phyloP scores from a whole-genome alignment of 2,113 vertebrate species.

The Prionailurus bengalensis region DNA sequence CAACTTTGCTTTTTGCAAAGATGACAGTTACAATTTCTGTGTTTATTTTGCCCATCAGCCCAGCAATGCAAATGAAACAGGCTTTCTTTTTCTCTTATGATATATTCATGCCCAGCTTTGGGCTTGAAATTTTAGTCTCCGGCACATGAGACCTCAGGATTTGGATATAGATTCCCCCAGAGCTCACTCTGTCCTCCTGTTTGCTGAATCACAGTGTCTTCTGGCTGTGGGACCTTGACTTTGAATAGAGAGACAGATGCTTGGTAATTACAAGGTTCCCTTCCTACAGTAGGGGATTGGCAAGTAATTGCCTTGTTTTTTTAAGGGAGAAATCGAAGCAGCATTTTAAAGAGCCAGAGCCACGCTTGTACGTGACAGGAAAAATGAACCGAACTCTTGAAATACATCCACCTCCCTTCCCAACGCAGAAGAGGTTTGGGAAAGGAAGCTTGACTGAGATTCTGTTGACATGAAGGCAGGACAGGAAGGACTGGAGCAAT shows the following conservation, averaged over 20 bases:
- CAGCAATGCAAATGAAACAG: accelerated
- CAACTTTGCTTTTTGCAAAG: background rate
- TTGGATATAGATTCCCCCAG: background rate
- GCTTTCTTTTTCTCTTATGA: background rate
- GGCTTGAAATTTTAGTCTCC: background rate
- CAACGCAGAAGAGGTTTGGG: background rate
- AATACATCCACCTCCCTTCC: background rate
- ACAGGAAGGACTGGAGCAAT: accelerated
- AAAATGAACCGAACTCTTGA: background rate
- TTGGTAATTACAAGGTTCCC: conserved; percentile 55
- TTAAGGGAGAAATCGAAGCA: conserved; percentile 43
- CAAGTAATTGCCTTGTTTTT: conserved; percentile 67
- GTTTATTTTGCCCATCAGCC: background rate
- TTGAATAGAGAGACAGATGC: conserved; percentile 62
- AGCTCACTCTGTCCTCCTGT: background rate
- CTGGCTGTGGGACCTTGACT: conserved; percentile 46
- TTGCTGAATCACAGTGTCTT: conserved; percentile 61
- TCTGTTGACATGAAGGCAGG: background rate
- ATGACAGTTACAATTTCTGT: background rate
- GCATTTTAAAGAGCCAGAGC: conserved; percentile 54
- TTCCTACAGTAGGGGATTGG: conserved; percentile 40
- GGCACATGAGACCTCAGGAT: background rate
- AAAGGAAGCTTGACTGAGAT: background rate
- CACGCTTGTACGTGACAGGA: background rate
- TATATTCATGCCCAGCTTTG: background rate